Evolutionary conservation across 1,140 invertebrate genomes (phyloP).

Genomic region (Euura lappo): DNA sequence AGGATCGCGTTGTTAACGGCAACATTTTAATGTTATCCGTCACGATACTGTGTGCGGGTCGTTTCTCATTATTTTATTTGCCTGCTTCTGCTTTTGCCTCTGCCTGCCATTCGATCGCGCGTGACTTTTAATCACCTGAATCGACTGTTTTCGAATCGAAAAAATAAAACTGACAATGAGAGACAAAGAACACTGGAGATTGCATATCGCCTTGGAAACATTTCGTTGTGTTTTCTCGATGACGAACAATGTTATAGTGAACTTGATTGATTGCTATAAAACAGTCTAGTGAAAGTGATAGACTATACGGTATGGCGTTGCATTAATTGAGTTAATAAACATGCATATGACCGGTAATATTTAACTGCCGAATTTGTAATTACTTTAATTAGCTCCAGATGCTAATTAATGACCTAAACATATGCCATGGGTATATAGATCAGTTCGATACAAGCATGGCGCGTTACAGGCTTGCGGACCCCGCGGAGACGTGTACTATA

Average conservation of each 20-base stretch:
- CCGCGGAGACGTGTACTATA: background rate
- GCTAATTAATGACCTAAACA: conserved; percentile 58
- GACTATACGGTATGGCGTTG: background rate
- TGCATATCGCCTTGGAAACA: no score
- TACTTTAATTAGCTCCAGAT: conserved; percentile 58
- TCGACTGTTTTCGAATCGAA: conserved; percentile 2
- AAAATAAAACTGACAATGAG: background rate
- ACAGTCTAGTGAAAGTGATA: background rate
- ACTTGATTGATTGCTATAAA: background rate
- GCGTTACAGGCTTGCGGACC: conserved; percentile 19
- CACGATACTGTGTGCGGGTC: conserved; percentile 32
- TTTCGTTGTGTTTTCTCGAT: no score
- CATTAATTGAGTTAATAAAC: conserved; percentile 7
- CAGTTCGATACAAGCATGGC: conserved; percentile 38
- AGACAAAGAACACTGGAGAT: background rate
- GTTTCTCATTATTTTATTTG: conserved; percentile 22
- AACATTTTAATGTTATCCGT: conserved; percentile 34
- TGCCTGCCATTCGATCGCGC: background rate
- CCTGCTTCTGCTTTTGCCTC: conserved; percentile 9
- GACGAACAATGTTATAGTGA: background rate
- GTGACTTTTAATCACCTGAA: conserved; percentile 2
- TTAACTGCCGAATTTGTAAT: conserved; percentile 53
- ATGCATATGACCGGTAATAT: conserved; percentile 33
- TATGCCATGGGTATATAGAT: conserved; percentile 50
- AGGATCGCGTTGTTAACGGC: conserved; percentile 24